Conservation (phyloP, 2,888 invertebrate species). For the Polietes domitor region DNA sequence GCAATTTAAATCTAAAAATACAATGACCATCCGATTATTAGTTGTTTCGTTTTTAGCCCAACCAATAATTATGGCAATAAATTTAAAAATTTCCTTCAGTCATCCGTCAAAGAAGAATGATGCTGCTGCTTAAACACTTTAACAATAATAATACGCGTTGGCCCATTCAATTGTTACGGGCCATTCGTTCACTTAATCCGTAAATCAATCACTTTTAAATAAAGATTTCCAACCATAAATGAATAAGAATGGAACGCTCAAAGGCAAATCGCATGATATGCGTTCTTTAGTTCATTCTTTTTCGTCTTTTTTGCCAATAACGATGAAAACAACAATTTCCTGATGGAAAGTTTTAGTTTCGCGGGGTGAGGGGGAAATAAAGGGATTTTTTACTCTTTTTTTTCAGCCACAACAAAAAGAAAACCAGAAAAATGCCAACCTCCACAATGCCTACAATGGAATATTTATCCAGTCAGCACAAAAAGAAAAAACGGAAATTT, state of each 20-base stretch:
- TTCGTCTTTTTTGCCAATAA: background rate
- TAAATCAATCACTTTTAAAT: conserved; percentile 6
- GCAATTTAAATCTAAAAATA: too few relatives aligned
- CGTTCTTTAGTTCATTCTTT: background rate
- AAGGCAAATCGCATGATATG: background rate
- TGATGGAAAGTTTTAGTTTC: background rate
- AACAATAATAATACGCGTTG: background rate
- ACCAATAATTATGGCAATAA: background rate
- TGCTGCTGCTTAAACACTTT: background rate
- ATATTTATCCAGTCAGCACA: background rate
- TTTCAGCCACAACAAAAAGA: background rate
- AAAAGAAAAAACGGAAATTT: background rate
- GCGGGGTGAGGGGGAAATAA: background rate
- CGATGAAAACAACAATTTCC: background rate
- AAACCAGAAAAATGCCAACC: background rate
- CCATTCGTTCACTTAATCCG: background rate
- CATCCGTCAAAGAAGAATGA: background rate
- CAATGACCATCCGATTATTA: too few relatives aligned
- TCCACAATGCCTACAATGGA: too few relatives aligned
- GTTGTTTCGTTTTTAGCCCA: background rate
- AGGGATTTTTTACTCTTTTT: background rate
- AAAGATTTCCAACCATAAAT: background rate
- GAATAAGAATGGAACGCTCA: background rate
- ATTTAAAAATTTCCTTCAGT: background rate
- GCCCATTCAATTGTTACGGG: background rate